Conservation (phyloP, 2,797 vertebrate species). For the Acipenser transmontanus region DNA sequence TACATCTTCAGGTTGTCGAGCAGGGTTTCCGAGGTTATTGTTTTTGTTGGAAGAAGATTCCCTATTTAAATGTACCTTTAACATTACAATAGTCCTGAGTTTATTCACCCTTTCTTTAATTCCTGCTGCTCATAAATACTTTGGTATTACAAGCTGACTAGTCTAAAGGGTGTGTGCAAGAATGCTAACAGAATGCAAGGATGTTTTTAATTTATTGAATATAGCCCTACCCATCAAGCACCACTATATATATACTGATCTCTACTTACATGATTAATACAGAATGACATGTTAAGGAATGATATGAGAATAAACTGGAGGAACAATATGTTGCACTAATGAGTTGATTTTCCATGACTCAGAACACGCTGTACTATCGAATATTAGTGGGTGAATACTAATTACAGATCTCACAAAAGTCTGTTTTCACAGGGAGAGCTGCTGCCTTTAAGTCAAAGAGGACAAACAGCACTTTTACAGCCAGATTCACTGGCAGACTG, state of each 20-base stretch:
- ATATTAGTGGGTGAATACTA: neutral
- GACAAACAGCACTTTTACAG: neutral
- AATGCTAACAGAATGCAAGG: neutral
- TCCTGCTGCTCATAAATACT: slow-evolving; percentile 1
- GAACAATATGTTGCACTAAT: no score
- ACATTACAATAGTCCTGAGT: neutral
- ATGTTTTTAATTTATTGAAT: neutral
- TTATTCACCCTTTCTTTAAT: slow-evolving; percentile 1
- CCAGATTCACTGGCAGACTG: neutral
- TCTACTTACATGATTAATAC: no score
- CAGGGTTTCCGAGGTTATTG: slow-evolving; percentile 1
- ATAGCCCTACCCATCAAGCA: no score
- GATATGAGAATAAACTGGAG: no score
- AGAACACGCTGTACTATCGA: no score
- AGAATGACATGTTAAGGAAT: no score
- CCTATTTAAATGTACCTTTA: neutral
- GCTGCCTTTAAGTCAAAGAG: neutral
- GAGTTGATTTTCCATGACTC: no score
- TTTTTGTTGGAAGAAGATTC: neutral
- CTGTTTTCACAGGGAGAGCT: neutral
- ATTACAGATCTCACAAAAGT: neutral
- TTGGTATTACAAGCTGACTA: neutral
- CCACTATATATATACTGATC: no score
- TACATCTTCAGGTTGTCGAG: neutral
- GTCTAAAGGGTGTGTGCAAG: neutral